Conservation (phyloP, 2,888 invertebrate genomes). For the Papilio elwesi region DNA sequence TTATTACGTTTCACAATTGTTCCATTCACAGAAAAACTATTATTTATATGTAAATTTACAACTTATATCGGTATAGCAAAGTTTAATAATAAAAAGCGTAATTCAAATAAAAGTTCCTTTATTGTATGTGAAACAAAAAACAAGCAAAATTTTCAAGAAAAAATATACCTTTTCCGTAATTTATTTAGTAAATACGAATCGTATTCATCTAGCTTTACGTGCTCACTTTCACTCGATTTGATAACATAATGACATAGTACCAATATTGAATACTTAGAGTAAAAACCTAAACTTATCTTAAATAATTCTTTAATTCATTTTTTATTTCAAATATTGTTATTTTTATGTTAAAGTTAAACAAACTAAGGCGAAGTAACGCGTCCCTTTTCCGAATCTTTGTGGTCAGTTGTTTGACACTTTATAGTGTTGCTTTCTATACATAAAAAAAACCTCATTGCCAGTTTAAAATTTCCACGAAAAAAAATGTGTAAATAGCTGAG, state of each 20-base stretch:
- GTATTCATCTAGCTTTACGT: slow-evolving; percentile 1
- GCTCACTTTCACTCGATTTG: slow-evolving; percentile 6
- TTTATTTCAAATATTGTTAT: neutral
- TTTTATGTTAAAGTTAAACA: slow-evolving; percentile 3
- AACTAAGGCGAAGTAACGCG: slow-evolving; percentile 9
- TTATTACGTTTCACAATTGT: no score
- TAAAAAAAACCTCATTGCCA: neutral
- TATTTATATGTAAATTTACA: no score
- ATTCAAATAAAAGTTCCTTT: neutral
- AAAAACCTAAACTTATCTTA: neutral
- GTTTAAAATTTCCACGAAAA: neutral
- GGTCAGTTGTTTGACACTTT: neutral
- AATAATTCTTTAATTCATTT: neutral
- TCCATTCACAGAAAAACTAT: no score
- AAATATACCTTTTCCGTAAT: neutral
- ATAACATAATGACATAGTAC: neutral
- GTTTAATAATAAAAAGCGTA: no score
- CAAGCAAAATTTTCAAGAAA: neutral
- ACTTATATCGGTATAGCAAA: no score
- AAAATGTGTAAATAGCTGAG: neutral
- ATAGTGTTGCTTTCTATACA: neutral
- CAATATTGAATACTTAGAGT: neutral
- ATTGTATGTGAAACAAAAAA: neutral
- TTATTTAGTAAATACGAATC: neutral
- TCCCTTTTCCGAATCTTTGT: neutral